Evolutionary conservation across 2,888 invertebrate species (phyloP).

Genomic region (Coenonympha arcania): DNA sequence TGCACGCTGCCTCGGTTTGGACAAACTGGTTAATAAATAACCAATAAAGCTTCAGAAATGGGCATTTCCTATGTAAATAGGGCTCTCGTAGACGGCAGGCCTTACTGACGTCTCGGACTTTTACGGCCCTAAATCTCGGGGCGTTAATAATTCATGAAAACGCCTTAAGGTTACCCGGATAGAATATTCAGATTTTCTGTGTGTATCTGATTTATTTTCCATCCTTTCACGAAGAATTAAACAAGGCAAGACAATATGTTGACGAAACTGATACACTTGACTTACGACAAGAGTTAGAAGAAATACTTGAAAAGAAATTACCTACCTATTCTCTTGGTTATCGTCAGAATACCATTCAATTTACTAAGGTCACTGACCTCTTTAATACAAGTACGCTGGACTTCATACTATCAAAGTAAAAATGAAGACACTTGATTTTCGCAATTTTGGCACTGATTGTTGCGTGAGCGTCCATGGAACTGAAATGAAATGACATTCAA

Average conservation of each 20-base stretch:
- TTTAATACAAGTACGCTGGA: too few species aligned
- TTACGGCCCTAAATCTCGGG: constrained; percentile 25
- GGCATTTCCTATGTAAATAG: constrained; percentile 17
- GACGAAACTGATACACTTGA: too few species aligned
- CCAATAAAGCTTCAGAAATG: background rate
- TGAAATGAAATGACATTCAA: too few species aligned
- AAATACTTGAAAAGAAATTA: too few species aligned
- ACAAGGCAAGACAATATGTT: constrained; percentile 1
- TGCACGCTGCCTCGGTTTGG: background rate
- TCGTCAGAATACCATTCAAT: too few species aligned
- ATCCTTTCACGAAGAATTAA: constrained; percentile 3
- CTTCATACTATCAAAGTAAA: too few species aligned
- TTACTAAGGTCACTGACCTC: too few species aligned
- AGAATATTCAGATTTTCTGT: constrained; percentile 16
- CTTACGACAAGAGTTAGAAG: too few species aligned
- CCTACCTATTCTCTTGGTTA: too few species aligned
- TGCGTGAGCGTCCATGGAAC: too few species aligned
- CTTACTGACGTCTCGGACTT: constrained; percentile 19
- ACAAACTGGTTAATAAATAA: constrained; percentile 5
- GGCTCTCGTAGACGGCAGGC: constrained; percentile 6
- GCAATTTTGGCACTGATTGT: too few species aligned
- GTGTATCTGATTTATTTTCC: constrained; percentile 10
- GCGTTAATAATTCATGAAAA: constrained; percentile 28
- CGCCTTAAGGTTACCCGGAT: constrained; percentile 22
- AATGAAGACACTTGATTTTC: too few species aligned